Base-by-base conservation (phyloP, 2,113 vertebrate species). In the Phyllostomus discolor region DNA sequence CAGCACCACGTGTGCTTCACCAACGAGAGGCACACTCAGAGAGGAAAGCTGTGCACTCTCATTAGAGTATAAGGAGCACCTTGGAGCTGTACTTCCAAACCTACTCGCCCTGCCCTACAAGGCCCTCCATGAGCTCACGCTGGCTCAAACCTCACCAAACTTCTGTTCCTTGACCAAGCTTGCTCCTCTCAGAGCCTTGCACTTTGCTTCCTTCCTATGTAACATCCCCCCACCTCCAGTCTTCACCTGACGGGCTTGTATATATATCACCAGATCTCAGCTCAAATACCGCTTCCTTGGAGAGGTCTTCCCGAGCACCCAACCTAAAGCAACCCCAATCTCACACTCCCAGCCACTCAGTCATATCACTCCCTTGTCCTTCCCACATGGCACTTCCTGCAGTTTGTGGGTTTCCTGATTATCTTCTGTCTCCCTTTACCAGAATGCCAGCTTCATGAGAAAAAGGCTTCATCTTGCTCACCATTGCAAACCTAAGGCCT, bases 321-420 rank as follows among this genome's bases (percentile, higher is more conserved):
- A 11, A 14, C 15, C 84, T 64, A 64, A 24, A 33, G 38, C 38
- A 43, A 50, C 31, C 31, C 22, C 59, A 69, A 16, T 31, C 67
- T 10, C 35, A 2, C 11, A 28, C 0, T 3, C 59, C 15, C 46
- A 14, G 66, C 14, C 43, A 7, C 57, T 24, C 0, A 2, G 48
- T n/a, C 50, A 78, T 28, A 69, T 31, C 59, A 50, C 10, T 14
- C 46, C 14, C 1, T 12, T 70, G 10, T 17, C 20, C 46, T 64
- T 86, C 46, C 22, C 7, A 57, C 17, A 5, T 2, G 22, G 5
- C 16, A 54, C 6, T 43, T 62, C 31, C 43, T 5, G 3, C 72
- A 31, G 6, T n/a, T 38, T 20, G 50, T 26, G 62, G 17, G 6
- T 62, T 52, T 75, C 54, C 11, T 6, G 28, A 28, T 31, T 67